phyloP scores from a whole-genome alignment of 1,140 invertebrate genomes.

The Drosophila carrolli region DNA sequence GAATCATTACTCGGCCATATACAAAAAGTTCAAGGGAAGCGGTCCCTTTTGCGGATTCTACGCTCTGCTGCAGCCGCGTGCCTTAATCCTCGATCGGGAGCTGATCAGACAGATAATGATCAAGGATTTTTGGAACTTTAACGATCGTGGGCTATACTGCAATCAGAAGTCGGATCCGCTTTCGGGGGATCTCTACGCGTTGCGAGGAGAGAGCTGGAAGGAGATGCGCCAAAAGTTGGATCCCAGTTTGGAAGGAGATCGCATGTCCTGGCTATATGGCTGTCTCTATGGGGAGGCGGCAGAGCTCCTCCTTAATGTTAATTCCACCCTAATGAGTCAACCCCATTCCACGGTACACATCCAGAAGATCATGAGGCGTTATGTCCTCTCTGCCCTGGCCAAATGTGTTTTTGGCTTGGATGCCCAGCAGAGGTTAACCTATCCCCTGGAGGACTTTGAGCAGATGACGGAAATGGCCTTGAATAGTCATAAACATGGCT shows the following conservation, averaged over 20 bases:
- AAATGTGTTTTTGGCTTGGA: constrained; percentile 72
- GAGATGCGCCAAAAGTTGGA: constrained; percentile 87
- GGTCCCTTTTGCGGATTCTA: constrained; percentile 82
- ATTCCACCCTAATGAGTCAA: constrained; percentile 59
- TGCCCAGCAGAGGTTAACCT: constrained; percentile 49
- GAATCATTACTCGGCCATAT: constrained; percentile 62
- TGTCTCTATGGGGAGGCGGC: constrained; percentile 68
- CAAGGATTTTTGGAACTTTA: constrained; percentile 87
- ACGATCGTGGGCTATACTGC: constrained; percentile 86
- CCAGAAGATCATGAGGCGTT: constrained; percentile 71
- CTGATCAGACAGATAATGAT: constrained; percentile 86
- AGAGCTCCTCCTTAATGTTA: constrained; percentile 54
- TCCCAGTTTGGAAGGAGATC: constrained; percentile 87
- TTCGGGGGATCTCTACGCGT: constrained; percentile 85
- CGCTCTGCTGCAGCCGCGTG: constrained; percentile 67
- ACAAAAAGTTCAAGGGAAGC: constrained; percentile 72
- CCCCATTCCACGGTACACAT: constrained; percentile 67
- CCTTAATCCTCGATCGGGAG: constrained; percentile 85
- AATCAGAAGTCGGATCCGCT: constrained; percentile 86
- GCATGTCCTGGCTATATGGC: constrained; percentile 86
- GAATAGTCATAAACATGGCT: constrained; percentile 71
- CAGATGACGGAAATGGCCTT: constrained; percentile 76
- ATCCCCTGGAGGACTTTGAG: constrained; percentile 66
- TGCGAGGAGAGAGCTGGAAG: constrained; percentile 87
- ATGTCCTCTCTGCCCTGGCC: constrained; percentile 61